Evolutionary conservation across 2,888 invertebrate genomes (phyloP), one percentile per base, ranked within the genome.

Genomic region (Ormyrus pomaceus): DNA sequence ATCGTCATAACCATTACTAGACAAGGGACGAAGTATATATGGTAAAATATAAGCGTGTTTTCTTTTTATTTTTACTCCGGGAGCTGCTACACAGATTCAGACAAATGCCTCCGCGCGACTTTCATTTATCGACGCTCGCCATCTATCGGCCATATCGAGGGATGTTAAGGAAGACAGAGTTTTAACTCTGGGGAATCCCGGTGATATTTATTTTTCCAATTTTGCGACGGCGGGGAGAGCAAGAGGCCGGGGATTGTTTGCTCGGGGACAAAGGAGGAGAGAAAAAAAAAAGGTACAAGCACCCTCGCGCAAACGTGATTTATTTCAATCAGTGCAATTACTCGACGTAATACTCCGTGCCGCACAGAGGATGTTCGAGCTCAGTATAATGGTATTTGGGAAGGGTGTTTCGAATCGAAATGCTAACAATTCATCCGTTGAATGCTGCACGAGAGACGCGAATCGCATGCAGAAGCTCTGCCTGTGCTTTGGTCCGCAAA

Each of bases 321-420:
- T 82, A 82, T 82, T 77, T 82, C 82, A 82, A 82, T 82, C 79
- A 80, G 66, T 66, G 82, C 82, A 82, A 82, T 82, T 80, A 80
- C 80, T 71, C 56, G 50, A 34, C 58, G 68, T 59, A 79, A 79
- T 79, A 50, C 79, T 64, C 58, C 56, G 56, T 10, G 62, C 55
- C 46, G 11, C 68, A 34, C 10, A 59, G 68, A 56, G 69, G 55
- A 51, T 74, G 79, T 50, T 55, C 58, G 19, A 34, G 34, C 48
- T 19, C 10, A 6, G 9, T 55, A 62, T 50, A 62, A 11, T 11
- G 11, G 4, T 3, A 34, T 34, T 34, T 34, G 11, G 11, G 19
- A n/a, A 5, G 11, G 51, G 19, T 46, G n/a, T 34, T 3, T 50
- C 19, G 62, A 55, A 62, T 11, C 64, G 59, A 5, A 3, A 51